A percentile compares a stretch with the other conserved stretches of the same genome.
Evolutionary conservation across 1,140 invertebrate species (phyloP).

Genomic region (Drosophila orena): DNA sequence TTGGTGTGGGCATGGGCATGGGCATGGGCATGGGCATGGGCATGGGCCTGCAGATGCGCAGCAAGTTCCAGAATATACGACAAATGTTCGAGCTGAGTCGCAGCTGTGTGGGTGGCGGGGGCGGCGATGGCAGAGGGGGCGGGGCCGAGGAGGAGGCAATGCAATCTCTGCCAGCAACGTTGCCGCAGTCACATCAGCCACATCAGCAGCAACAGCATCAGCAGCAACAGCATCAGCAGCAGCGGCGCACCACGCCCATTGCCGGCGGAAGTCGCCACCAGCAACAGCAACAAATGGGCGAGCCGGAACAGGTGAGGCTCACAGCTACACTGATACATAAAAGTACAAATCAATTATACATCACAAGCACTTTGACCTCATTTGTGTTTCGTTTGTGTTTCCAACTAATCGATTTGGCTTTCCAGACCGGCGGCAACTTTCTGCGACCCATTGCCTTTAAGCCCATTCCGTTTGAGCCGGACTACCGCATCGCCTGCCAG

Average conservation of each 20-base stretch:
- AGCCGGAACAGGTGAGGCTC: conserved; percentile 66
- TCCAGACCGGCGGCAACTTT: conserved; percentile 53
- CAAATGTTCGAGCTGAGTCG: conserved; percentile 82
- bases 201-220: conserved; percentile 25
- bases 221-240: conserved; percentile 37
- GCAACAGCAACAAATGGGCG: conserved; percentile 52
- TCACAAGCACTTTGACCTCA: no score
- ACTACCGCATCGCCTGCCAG: conserved; percentile 76
- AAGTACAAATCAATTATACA: background rate
- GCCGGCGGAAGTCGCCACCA: conserved; percentile 57
- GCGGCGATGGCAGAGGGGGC: conserved; percentile 5
- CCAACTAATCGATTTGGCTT: conserved; percentile 8
- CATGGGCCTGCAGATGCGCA: conserved; percentile 54
- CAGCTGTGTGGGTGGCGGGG: conserved; percentile 44
- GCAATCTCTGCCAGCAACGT: conserved; percentile 61
- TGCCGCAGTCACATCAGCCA: conserved; percentile 38
- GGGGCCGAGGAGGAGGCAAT: conserved; percentile 44
- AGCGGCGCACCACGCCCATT: conserved; percentile 67
- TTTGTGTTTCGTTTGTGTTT: no score
- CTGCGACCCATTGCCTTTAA: conserved; percentile 82
- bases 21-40: conserved; percentile 21
- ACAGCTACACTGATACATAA: background rate
- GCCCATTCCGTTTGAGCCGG: conserved; percentile 83
- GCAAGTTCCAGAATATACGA: conserved; percentile 83
- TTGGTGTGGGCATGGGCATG: conserved; percentile 10